Evolutionary conservation across 1,140 invertebrate species (phyloP).

Genomic region (Plectus sambesii): DNA sequence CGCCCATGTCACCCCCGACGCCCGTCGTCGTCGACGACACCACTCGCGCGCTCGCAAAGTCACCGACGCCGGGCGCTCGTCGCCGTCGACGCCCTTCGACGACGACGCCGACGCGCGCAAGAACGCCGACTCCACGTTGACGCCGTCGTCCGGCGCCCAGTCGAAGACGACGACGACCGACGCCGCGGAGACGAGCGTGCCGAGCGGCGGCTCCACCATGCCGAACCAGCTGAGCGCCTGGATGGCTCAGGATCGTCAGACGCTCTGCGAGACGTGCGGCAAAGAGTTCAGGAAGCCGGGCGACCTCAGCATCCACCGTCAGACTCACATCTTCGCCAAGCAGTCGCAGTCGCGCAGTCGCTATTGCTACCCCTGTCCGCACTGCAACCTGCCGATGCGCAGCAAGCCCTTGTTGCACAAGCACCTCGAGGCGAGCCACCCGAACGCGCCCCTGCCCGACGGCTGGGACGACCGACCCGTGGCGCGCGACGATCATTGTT

Average conservation of each 20-base stretch:
- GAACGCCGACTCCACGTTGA: constrained; percentile 18
- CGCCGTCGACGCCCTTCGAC: neutral
- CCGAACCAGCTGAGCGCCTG: too few relatives aligned
- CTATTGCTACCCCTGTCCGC: constrained; percentile 27
- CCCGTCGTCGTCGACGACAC: neutral
- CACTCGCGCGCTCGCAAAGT: neutral
- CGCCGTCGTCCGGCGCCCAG: too few relatives aligned
- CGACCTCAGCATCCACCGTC: constrained; percentile 34
- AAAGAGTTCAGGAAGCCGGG: constrained; percentile 37
- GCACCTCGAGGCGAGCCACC: too few relatives aligned
- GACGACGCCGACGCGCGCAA: constrained; percentile 12
- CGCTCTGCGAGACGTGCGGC: constrained; percentile 34
- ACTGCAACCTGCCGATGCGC: constrained; percentile 22
- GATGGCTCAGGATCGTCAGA: too few relatives aligned
- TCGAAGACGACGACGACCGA: too few relatives aligned
- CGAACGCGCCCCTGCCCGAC: too few relatives aligned
- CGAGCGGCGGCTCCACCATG: too few relatives aligned
- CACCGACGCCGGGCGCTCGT: neutral
- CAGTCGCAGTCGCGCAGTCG: constrained; percentile 23
- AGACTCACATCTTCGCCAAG: constrained; percentile 40
- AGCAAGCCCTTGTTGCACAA: constrained; percentile 25
- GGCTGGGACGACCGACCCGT: too few relatives aligned
- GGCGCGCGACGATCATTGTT: too few relatives aligned
- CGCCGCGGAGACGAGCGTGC: too few relatives aligned
- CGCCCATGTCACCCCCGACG: constrained; percentile 14